Evolutionary conservation across 2,888 invertebrate genomes (phyloP).

Genomic region (Cerceris ruficornis): DNA sequence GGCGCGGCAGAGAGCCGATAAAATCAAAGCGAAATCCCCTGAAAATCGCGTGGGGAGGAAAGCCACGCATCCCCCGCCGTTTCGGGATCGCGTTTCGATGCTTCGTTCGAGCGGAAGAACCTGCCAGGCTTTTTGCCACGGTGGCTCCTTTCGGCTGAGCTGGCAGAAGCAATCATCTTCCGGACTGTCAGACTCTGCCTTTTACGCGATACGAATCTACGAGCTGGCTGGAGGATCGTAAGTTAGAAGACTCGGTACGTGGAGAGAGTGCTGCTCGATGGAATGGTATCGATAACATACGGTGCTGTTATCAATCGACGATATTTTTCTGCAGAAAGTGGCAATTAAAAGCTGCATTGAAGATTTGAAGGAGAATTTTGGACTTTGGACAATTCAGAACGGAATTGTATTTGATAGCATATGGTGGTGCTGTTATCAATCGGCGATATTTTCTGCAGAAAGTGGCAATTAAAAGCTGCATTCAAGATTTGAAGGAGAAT

Average conservation of each 20-base stretch:
- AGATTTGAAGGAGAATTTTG: background rate
- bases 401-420: background rate
- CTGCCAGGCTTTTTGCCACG: slow-evolving; percentile 43
- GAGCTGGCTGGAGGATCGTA: slow-evolving; percentile 2
- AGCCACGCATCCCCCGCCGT: slow-evolving; percentile 33
- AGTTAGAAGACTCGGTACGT: background rate
- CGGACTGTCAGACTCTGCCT: slow-evolving; percentile 39
- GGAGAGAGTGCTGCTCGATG: background rate
- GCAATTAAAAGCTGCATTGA: background rate
- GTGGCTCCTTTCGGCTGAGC: slow-evolving; percentile 45
- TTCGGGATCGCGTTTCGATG: slow-evolving; percentile 49
- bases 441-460: no score
- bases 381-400: background rate
- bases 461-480: background rate
- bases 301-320: no score
- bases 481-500: background rate
- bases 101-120: slow-evolving; percentile 50
- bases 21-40: slow-evolving; percentile 55
- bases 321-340: no score
- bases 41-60: slow-evolving; percentile 41
- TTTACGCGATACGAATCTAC: slow-evolving; percentile 45
- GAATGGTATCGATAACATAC: background rate
- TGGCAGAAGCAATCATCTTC: slow-evolving; percentile 60
- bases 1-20: slow-evolving; percentile 23
- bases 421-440: no score